Evolutionary conservation across 2,888 invertebrate genomes (phyloP), one percentile per base, ranked within the genome.

Genomic region (Sicus ferrugineus): DNA sequence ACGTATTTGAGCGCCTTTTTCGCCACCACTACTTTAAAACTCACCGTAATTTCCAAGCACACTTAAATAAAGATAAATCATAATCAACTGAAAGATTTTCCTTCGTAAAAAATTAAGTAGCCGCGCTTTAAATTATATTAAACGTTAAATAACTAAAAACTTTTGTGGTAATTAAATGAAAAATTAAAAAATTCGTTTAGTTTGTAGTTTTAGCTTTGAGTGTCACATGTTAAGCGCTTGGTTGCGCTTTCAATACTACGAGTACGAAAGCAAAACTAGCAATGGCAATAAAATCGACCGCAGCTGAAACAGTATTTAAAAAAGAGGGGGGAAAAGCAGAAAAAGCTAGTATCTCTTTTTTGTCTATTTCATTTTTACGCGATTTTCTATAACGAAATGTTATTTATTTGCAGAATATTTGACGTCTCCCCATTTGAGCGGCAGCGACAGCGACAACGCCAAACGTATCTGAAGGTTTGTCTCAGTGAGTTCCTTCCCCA

Each of bases 61-160:
- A 77, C 83, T 83, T 70, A 85, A 79, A 74, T 81, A 85, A 73
- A 85, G 76, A 76, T 85, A 85, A 80, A 85, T 82, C 85, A 85
- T 85, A 73, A 34, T 67, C 56, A 14, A 48, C 42, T 21, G 16
- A 7, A 34, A 28, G 50, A 16, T 64, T 30, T 31, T n/a, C 5
- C 2, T 3, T 38, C 11, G 31, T 38, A 31, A 1, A 34, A 31
- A 3, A 19, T 66, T n/a, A n/a, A n/a, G n/a, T n/a, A n/a, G n/a
- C n/a, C n/a, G n/a, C n/a, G n/a, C n/a, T n/a, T n/a, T n/a, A n/a
- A 52, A 23, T 38, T 52, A 21, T 19, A 52, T 3, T 50, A 50
- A 48, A 34, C 9, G 9, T 48, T 2, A 61, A 69, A 71, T 63
- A 28, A 46, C 26, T 56, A 69, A 65, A 23, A 61, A 62, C 21